Evolutionary conservation across 1,140 invertebrate species (phyloP).

Genomic region (Zaprionus vittiger): DNA sequence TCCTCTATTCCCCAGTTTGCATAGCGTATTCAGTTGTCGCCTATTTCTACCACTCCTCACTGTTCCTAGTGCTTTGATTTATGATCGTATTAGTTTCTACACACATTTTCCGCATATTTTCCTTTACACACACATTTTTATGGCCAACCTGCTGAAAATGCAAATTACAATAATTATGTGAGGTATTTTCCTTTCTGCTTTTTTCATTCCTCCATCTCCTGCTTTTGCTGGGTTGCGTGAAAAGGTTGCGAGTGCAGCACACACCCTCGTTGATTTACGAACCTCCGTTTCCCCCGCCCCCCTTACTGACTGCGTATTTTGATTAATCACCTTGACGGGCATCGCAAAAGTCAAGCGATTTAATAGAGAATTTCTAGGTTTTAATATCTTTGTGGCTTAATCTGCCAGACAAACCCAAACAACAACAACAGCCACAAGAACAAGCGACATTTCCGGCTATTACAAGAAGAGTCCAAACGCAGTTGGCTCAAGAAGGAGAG

Average conservation of each 20-base stretch:
- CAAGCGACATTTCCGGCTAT: constrained; percentile 74
- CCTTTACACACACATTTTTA: constrained; percentile 9
- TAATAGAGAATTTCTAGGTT: constrained; percentile 20
- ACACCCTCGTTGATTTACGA: constrained; percentile 22
- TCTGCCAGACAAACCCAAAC: constrained; percentile 38
- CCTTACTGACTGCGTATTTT: constrained; percentile 39
- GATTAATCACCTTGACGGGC: constrained; percentile 62
- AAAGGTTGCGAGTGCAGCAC: constrained; percentile 42
- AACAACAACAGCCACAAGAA: constrained; percentile 25
- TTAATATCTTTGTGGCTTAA: constrained; percentile 49
- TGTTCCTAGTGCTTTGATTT: constrained; percentile 60
- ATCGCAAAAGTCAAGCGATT: constrained; percentile 28
- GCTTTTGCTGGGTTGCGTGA: constrained; percentile 16
- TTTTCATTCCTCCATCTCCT: neutral
- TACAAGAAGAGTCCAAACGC: constrained; percentile 34
- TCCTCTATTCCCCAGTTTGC: too few relatives aligned
- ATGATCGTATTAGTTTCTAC: constrained; percentile 66
- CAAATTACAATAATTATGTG: constrained; percentile 78
- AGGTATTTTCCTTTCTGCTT: constrained; percentile 45
- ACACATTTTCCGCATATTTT: constrained; percentile 51
- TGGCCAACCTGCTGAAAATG: constrained; percentile 57
- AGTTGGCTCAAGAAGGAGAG: neutral
- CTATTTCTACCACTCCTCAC: neutral
- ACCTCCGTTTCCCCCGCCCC: neutral
- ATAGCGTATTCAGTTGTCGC: constrained; percentile 31